phyloP scores from a whole-genome alignment of 2,888 invertebrate species.

The Eucriotettix oculatus region DNA sequence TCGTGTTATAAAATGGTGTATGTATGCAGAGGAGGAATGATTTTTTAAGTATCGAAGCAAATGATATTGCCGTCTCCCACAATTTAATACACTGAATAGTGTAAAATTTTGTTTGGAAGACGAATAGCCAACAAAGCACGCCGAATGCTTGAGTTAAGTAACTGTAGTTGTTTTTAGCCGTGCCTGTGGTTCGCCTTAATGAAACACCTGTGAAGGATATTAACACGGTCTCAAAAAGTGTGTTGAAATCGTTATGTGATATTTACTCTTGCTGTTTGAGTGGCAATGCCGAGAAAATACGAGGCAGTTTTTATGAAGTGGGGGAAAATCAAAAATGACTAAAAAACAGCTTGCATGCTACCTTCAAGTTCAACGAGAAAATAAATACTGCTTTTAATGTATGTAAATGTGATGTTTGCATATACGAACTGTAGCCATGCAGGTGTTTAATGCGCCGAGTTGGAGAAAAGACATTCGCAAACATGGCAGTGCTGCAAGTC shows the following conservation, averaged over 20 bases:
- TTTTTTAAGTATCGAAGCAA: no score
- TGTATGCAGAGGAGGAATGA: no score
- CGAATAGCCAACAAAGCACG: no score
- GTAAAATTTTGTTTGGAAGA: no score
- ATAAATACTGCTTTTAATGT: neutral
- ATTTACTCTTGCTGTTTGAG: neutral
- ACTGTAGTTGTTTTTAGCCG: no score
- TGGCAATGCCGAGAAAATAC: neutral
- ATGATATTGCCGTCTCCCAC: no score
- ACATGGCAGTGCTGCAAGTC: neutral
- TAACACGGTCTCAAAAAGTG: neutral
- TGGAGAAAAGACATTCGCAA: neutral
- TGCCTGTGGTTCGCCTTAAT: no score
- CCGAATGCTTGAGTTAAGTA: no score
- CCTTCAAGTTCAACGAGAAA: neutral
- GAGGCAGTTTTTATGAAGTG: neutral
- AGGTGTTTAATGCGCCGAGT: neutral
- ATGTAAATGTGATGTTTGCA: conserved; percentile 1
- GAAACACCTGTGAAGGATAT: neutral
- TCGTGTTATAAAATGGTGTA: no score
- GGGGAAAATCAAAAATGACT: neutral
- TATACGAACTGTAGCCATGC: neutral
- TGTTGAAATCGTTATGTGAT: neutral
- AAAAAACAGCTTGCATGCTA: neutral
- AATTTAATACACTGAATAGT: no score